Evolutionary conservation across 2,888 invertebrate genomes (phyloP), one percentile per base, ranked within the genome.

Genomic region (Gari tellinella): DNA sequence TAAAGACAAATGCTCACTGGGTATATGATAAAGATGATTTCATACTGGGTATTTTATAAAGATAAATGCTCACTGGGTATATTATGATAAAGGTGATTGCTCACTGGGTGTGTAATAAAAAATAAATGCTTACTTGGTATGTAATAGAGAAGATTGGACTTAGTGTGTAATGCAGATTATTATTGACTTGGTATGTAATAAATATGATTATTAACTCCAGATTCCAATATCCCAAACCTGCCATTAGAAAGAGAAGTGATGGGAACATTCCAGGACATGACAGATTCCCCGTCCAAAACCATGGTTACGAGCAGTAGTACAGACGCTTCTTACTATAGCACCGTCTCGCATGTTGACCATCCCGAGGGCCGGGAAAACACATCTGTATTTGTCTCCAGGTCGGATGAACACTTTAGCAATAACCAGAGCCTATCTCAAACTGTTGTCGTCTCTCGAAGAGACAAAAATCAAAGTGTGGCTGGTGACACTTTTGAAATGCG

Each of bases 321-420:
- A 0, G 72, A 72, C 1, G 68, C 78, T 8, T 78, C 78, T 1
- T 78, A 70, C 52, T 73, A 73, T 56, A 78, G 78, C 37, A 43
- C 78, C 0, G 52, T 61, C n/a, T 78, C 78, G 2, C 61, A 60
- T 21, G 8, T 57, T 0, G 57, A 57, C 17, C 57, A 43, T 25
- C 4, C 43, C 4, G 43, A 19, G 3, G 5, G 43, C 43, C 17
- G 43, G 4, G n/a, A 25, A 12, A 31, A 17, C 14, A 38, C 38
- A 26, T 15, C 17, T n/a, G 41, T 14, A 21, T 23, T 23, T 17
- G 41, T 23, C 12, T 21, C 21, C 14, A 19, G 15, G 25, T 25
- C 7, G 23, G 52, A 52, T 5, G 37, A 37, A 52, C 52, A 52
- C 10, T 45, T 14, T 17, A 57, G 46, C 57, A 57, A 57, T 45